Conservation (phyloP, 2,888 invertebrate genomes). For the Lasioglossum oenotherae region DNA sequence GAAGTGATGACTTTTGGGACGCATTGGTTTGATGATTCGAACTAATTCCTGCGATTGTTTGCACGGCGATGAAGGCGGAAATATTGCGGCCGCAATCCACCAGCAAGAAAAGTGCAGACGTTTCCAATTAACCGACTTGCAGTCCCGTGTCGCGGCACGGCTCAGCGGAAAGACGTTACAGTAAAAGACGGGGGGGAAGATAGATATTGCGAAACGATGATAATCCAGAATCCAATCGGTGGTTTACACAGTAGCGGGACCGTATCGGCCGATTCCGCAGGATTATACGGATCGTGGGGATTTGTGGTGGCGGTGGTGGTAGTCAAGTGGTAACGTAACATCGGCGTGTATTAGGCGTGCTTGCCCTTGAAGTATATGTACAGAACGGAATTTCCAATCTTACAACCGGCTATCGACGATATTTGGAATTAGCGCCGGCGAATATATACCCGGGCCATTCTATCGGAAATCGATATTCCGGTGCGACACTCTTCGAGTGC, state of each 20-base stretch:
- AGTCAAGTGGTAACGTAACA: constrained; percentile 27
- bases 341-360: constrained; percentile 18
- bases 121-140: constrained; percentile 9
- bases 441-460: constrained; percentile 55
- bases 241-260: constrained; percentile 54
- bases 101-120: neutral
- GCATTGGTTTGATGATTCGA: neutral
- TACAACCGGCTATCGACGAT: constrained; percentile 51
- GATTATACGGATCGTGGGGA: constrained; percentile 62
- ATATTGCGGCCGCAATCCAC: neutral
- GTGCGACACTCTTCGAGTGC: constrained; percentile 42
- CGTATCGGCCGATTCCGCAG: constrained; percentile 52
- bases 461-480: constrained; percentile 73
- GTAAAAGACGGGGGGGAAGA: constrained; percentile 21
- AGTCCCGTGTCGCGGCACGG: neutral
- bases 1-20: neutral
- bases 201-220: constrained; percentile 33
- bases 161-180: constrained; percentile 4
- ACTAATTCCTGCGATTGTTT: neutral
- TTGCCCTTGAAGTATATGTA: constrained; percentile 37
- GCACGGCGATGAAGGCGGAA: neutral
- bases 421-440: constrained; percentile 62
- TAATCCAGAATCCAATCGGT: constrained; percentile 60
- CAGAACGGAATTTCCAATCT: constrained; percentile 63
- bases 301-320: constrained; percentile 34